Evolutionary conservation across 2,888 invertebrate genomes (phyloP), one percentile per base, ranked within the genome.

Genomic region (Sacculina carcini): DNA sequence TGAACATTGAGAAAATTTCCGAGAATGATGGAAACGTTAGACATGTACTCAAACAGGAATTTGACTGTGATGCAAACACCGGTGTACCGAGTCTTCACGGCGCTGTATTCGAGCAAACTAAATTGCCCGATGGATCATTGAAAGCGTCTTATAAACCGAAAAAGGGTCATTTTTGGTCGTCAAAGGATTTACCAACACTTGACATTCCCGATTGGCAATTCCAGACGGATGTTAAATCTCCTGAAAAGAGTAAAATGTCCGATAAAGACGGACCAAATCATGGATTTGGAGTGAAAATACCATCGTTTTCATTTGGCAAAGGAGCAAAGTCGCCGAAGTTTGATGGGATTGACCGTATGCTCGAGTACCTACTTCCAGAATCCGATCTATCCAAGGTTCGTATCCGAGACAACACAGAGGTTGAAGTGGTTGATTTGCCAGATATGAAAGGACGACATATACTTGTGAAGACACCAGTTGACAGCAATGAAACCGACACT

Each of bases 21-120:
- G 16, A 16, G n/a, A 16, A 26, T 2, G 19, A 4, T 16, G 44
- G 44, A 1, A 29, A 12, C 3, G 16, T 16, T 9, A n/a, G 44
- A 9, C 26, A 21, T 1, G 50, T 50, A 1, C 28, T 32, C 38
- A 28, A 32, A 10, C 47, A 23, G 5, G 38, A 40, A 21, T 38
- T 47, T 7, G 50, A 53, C 12, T 46, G 38, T 12, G 48, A 29
- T 24, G 47, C 48, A 31, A 48, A 49, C 26, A 6, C 52, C 19
- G 52, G 51, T 4, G 16, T 54, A 6, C 51, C 49, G 9, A 36
- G 51, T 12, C 32, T 48, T 24, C 51, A 51, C 31, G 42, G 44
- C 16, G 44, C 49, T n/a, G 46, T 51, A 23, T 38, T 46, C 28
- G 14, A 51, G 12, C 44, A 51, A 19, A 47, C 51, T 1, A 44